A percentile compares a stretch with the other conserved stretches of the same genome.
phyloP scores from a whole-genome alignment of 2,888 invertebrate genomes.

The Empis livida region DNA sequence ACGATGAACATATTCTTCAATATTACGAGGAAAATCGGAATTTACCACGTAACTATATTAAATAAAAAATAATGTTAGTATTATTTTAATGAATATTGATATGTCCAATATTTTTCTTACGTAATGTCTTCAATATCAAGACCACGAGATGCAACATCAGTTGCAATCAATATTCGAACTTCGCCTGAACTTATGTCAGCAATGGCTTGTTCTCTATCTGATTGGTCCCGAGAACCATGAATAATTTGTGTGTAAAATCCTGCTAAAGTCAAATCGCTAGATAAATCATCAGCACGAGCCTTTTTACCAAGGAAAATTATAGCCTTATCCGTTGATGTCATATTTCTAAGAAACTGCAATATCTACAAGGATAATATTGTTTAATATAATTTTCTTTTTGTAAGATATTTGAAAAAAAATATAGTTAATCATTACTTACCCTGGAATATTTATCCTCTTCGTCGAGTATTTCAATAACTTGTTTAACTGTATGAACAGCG shows the following conservation, averaged over 20 bases:
- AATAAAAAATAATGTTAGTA: too few species aligned
- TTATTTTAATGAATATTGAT: too few species aligned
- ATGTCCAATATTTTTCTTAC: too few species aligned
- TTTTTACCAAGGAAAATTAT: constrained; percentile 88
- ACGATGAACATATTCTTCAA: constrained; percentile 85
- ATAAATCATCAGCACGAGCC: constrained; percentile 65
- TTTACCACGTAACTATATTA: constrained; percentile 65
- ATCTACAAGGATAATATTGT: constrained; percentile 36
- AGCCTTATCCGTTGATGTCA: constrained; percentile 66
- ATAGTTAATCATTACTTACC: constrained; percentile 33
- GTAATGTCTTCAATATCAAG: constrained; percentile 82
- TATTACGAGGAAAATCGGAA: constrained; percentile 84
- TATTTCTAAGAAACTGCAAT: constrained; percentile 52
- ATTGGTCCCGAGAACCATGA: constrained; percentile 80
- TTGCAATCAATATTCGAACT: constrained; percentile 77
- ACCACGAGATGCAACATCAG: constrained; percentile 90
- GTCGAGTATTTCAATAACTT: constrained; percentile 60
- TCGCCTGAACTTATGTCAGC: constrained; percentile 67
- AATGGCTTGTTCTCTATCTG: constrained; percentile 68
- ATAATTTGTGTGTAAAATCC: constrained; percentile 64
- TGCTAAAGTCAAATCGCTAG: constrained; percentile 60
- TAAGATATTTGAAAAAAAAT: too few species aligned
- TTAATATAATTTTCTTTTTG: too few species aligned
- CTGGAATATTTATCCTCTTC: constrained; percentile 53
- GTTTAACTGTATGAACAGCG: constrained; percentile 78